Percentiles rank a stretch among this genome's conserved stretches.
phyloP scores from a whole-genome alignment of 2,888 invertebrate species.

The Sturmia bella region DNA sequence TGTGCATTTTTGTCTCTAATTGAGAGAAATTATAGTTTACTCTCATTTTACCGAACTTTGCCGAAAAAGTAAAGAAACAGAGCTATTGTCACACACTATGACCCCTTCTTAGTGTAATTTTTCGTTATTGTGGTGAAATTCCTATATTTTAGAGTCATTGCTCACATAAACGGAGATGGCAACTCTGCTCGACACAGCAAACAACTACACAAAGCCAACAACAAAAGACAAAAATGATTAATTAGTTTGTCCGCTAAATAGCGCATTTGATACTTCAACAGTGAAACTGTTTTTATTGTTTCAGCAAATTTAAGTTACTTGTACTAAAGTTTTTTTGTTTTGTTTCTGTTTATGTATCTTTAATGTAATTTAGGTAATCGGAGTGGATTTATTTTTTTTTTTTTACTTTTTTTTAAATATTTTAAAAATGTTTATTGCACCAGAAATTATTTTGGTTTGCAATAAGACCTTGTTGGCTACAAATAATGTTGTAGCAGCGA shows the following conservation, averaged over 20 bases:
- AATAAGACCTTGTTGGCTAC: slow-evolving; percentile 58
- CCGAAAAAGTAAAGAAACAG: too few species aligned
- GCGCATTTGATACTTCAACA: slow-evolving; percentile 42
- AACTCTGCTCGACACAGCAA: slow-evolving; percentile 19
- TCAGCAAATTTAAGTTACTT: slow-evolving; percentile 26
- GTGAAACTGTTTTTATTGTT: slow-evolving; percentile 49
- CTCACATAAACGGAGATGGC: too few species aligned
- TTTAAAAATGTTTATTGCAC: slow-evolving; percentile 31
- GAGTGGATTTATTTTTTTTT: slow-evolving; percentile 26
- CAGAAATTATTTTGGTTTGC: slow-evolving; percentile 32
- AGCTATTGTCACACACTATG: too few species aligned
- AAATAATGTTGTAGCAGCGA: slow-evolving; percentile 8
- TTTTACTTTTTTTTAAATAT: slow-evolving; percentile 20
- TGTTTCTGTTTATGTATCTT: slow-evolving; percentile 24
- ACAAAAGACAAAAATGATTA: slow-evolving; percentile 54
- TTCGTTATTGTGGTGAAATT: too few species aligned
- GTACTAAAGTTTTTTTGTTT: slow-evolving; percentile 19
- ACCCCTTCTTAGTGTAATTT: too few species aligned
- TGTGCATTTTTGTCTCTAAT: too few species aligned
- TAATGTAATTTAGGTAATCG: slow-evolving; percentile 53
- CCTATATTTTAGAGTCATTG: too few species aligned
- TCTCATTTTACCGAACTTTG: too few species aligned
- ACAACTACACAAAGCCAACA: too few species aligned
- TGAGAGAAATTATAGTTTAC: too few species aligned
- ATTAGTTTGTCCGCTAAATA: slow-evolving; percentile 64